Evolutionary conservation across 2,113 vertebrate genomes (phyloP).

Genomic region (Damaliscus lunatus): DNA sequence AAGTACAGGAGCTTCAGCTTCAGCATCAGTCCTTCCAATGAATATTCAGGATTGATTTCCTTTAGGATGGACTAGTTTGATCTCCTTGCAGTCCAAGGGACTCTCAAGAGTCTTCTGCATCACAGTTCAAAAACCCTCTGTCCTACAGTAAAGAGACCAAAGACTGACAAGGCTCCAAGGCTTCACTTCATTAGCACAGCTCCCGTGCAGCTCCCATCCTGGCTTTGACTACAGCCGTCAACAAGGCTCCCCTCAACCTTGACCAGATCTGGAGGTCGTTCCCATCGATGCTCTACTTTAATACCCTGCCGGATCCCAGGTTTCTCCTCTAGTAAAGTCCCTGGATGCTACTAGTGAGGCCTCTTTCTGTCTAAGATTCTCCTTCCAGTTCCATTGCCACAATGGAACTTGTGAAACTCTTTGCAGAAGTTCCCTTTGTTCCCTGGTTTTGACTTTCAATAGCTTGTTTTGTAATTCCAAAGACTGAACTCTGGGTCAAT

Average conservation of each 20-base stretch:
- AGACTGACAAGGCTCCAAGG: not conserved
- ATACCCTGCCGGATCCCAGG: not conserved
- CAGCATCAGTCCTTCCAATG: not conserved
- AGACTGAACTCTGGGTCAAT: not conserved
- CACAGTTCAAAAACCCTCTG: not conserved
- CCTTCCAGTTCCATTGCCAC: not conserved
- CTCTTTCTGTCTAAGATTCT: not conserved
- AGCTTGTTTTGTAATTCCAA: not conserved
- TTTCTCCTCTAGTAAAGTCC: not conserved
- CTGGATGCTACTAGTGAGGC: not conserved
- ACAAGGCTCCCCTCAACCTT: not conserved
- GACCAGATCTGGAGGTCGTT: not conserved
- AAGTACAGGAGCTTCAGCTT: not conserved
- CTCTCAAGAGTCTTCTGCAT: not conserved
- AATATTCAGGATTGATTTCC: not conserved
- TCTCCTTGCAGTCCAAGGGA: not conserved
- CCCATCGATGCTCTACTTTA: accelerated
- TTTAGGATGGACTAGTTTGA: not conserved
- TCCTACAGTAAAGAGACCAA: not conserved
- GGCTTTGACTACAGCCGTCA: not conserved
- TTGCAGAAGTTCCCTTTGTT: not conserved
- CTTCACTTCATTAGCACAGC: not conserved
- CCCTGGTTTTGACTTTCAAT: not conserved
- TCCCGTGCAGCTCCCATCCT: not conserved
- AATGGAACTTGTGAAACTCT: not conserved